A percentile compares a stretch with the other conserved stretches of the same genome.
phyloP scores from a whole-genome alignment of 1,140 invertebrate genomes.

The Cherax destructor region DNA sequence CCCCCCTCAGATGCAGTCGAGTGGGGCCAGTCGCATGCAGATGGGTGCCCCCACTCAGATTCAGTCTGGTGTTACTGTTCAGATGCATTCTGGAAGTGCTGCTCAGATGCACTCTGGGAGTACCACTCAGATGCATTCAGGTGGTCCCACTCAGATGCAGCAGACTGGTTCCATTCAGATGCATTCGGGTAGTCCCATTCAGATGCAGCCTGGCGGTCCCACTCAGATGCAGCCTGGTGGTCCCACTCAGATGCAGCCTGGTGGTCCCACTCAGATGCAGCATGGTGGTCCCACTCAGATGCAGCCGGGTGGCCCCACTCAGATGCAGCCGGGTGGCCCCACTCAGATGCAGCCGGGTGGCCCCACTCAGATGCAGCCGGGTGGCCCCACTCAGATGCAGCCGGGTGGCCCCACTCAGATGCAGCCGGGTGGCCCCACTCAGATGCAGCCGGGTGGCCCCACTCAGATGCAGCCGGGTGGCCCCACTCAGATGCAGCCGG shows the following conservation, averaged over 20 bases:
- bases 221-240: constrained; percentile 29
- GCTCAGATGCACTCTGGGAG: constrained; percentile 23
- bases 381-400: constrained; percentile 30
- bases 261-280: constrained; percentile 25
- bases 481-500: constrained; percentile 16
- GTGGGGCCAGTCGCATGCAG: constrained; percentile 24
- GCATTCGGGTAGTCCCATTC: constrained; percentile 17
- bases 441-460: constrained; percentile 28
- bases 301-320: constrained; percentile 15
- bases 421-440: not conserved
- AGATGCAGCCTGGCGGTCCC: constrained; percentile 26
- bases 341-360: constrained; percentile 45
- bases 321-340: constrained; percentile 47
- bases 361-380: not conserved
- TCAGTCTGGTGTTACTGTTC: constrained; percentile 17
- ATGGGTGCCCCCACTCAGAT: constrained; percentile 26
- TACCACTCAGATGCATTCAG: not conserved
- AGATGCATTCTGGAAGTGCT: constrained; percentile 35
- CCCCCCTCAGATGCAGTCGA: constrained; percentile 28
- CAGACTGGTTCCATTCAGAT: not conserved
- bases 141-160: constrained; percentile 26
- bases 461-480: constrained; percentile 10
- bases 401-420: constrained; percentile 7
- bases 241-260: constrained; percentile 37
- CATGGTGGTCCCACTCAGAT: constrained; percentile 20